Evolutionary conservation across 30 jellyfish, hydroid and myxozoan species (phyloP).

Genomic region (Pelagia noctiluca): DNA sequence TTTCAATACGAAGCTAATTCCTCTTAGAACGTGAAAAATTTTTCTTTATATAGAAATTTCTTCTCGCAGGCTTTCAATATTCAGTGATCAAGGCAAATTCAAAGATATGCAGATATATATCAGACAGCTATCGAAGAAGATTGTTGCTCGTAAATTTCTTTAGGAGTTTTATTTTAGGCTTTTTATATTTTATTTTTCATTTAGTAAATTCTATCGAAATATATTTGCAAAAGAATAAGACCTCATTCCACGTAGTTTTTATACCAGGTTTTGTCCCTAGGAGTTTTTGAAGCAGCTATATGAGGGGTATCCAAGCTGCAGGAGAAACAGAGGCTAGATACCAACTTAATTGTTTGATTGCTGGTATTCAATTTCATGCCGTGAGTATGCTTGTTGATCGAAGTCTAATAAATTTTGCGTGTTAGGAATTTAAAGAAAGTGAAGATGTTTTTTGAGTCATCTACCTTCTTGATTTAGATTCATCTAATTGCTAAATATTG

Average conservation of each 20-base stretch:
- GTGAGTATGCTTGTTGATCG: constrained; percentile 3
- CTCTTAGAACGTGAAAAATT: not conserved
- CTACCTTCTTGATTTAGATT: not conserved
- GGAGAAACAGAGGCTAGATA: constrained; percentile 6
- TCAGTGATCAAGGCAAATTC: constrained; percentile 6
- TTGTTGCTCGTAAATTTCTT: not conserved
- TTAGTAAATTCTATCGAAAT: not conserved
- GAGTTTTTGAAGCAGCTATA: constrained; percentile 7
- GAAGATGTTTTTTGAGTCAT: not conserved
- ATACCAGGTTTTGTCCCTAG: constrained; percentile 5
- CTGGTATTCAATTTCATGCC: not conserved
- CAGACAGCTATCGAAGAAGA: not conserved
- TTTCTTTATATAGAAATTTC: not conserved
- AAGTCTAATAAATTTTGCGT: not conserved
- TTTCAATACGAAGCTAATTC: not conserved
- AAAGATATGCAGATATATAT: not conserved
- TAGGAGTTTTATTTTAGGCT: not conserved
- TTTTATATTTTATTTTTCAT: not conserved
- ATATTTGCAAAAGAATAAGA: not conserved
- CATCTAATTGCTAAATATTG: not conserved
- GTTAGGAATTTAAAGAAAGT: not conserved
- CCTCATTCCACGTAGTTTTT: not conserved
- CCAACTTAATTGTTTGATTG: constrained; percentile 1
- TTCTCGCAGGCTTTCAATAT: constrained; percentile 18
- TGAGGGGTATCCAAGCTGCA: constrained; percentile 14